Base-by-base conservation (phyloP, 2,888 invertebrate genomes). In the Gasteruption jaculator region DNA sequence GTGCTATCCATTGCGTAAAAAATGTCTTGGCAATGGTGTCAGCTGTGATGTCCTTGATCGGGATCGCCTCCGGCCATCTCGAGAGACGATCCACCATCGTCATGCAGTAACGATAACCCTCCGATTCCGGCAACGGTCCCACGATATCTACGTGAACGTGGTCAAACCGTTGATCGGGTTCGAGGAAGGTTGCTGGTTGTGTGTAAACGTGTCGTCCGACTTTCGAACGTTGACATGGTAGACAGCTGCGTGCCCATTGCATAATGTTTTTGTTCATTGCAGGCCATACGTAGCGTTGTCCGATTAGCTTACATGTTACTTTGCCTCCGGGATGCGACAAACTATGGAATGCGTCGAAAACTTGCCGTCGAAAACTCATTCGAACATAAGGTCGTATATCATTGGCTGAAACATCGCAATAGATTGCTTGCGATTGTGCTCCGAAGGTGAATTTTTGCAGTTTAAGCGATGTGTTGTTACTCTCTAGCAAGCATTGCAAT, bases 171-270 rank as follows among this genome's bases (percentile, higher is more conserved):
- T 38, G 56, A 14, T 20, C 57, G 48, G 30, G 51, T 18, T 8
- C 49, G 46, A 33, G 56, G 25, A 48, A 48, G 1, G 29, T 11
- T 34, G 46, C 14, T 48, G 45, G 27, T 44, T 49, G 3, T 46
- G 30, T 22, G 27, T 40, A 19, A 43, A 51, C 47, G 16, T 63
- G 63, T 6, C 59, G 46, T 1, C 47, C 34, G 2, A 64, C 41
- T 38, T 68, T 69, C 6, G 53, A 31, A 6, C 45, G 41, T 43
- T 69, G 68, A 39, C 61, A 68, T 2, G 43, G 34, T 2, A 54
- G n/a, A 41, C 65, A 68, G 3, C 47, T 31, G 24, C 48, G 36
- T 1, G 53, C 41, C 61, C 62, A 64, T 8, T 43, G 18, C 10
- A 43, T 36, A 16, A 60, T 47, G 22, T 63, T 53, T n/a, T 49